These are phyloP conservation scores for Drosophila austrosaltans DNA, from an alignment of 2,888 invertebrate genomes.

Conservation along the genomic window DNA sequence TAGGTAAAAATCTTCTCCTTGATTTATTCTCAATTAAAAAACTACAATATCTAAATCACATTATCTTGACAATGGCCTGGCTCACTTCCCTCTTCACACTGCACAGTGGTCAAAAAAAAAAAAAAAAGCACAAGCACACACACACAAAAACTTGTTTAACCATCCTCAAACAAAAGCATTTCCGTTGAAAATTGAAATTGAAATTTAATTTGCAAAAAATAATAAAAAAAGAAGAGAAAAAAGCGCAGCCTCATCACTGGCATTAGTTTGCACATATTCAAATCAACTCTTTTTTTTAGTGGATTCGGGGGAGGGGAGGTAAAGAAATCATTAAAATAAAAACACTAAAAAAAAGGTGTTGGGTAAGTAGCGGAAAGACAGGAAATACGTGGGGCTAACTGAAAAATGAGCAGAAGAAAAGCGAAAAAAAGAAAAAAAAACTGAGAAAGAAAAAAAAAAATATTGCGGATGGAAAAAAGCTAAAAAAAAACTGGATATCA, in stretches of 20 bases:
- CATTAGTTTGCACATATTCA: conserved; percentile 75
- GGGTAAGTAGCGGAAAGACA: conserved; percentile 54
- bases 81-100: not conserved
- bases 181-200: conserved; percentile 66
- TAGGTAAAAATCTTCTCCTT: conserved; percentile 11
- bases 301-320: conserved; percentile 3
- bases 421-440: conserved; percentile 9
- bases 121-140: not conserved
- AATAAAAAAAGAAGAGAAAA: conserved; percentile 17
- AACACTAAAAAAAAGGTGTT: conserved; percentile 63
- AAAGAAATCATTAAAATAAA: conserved; percentile 68
- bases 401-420: conserved; percentile 34
- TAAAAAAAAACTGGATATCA: conserved; percentile 62
- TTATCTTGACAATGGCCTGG: conserved; percentile 2
- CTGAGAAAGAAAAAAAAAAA: not conserved
- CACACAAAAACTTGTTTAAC: conserved; percentile 28
- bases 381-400: conserved; percentile 73
- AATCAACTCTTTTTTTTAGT: conserved; percentile 52
- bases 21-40: conserved; percentile 12
- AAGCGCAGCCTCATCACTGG: conserved; percentile 49
- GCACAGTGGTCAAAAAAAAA: not conserved
- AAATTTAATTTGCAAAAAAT: conserved; percentile 57
- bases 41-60: conserved; percentile 18
- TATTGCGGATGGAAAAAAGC: not conserved
- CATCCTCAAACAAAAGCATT: conserved; percentile 30